Evolutionary conservation across 2,888 invertebrate genomes (phyloP), one percentile per base, ranked within the genome.

Genomic region (Hipparchia semele): DNA sequence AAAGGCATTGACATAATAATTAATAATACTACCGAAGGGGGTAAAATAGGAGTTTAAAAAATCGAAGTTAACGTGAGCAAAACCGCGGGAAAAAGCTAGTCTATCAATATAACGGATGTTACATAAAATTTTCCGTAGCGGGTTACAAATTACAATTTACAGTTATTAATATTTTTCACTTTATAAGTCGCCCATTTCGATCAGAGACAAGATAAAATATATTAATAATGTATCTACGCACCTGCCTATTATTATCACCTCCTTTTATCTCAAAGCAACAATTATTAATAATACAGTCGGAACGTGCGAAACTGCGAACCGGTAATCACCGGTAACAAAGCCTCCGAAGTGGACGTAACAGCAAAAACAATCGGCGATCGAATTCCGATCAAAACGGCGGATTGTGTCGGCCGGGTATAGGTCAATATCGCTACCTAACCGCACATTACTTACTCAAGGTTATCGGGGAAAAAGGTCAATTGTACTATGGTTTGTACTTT

Each of bases 371-470:
- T 77, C 76, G 72, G 67, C 71, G 77, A 80, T 80, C 77, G 73
- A 77, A 77, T 78, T 77, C 75, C 79, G 78, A 80, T 80, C 79
- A 73, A 75, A 80, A 76, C 74, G 78, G 79, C 78, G 79, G 78
- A 80, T 79, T 78, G 79, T 76, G 79, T 51, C 10, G 53, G 10
- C 51, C 12, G 6, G 51, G 33, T 65, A 65, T 81, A 82, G 80
- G 79, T 80, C 81, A 81, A 80, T 81, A 80, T 79, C 81, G 80
- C 79, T 78, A 78, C 76, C 73, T 75, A 79, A 83, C 81, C 82
- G 78, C 82, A 83, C 82, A 82, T 83, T 82, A 79, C 79, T 77
- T 76, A 77, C 78, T 79, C 86, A 85, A 85, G 84, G 84, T 82
- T 80, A 80, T 78, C 78, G 73, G 73, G 80, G 49, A 6, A 82